These are phyloP conservation scores for Asteroscopus sphinx DNA, from an alignment of 2,888 invertebrate species.

Conservation along the genomic window DNA sequence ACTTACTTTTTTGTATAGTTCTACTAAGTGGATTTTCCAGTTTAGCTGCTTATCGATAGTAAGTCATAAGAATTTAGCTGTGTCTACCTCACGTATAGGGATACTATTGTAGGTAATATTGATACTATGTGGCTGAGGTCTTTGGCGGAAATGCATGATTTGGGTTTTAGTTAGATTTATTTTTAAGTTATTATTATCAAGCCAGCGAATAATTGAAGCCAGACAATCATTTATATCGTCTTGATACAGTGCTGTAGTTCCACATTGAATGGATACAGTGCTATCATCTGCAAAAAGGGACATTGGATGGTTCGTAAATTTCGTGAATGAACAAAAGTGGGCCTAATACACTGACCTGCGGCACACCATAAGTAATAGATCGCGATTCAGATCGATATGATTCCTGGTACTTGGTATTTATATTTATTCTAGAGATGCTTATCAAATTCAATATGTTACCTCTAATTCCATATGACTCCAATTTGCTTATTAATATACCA, in stretches of 20 bases:
- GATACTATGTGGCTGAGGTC: conserved; percentile 4
- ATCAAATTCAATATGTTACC: too few species aligned
- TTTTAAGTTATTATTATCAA: conserved; percentile 6
- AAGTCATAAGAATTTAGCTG: too few species aligned
- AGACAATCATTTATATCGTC: conserved; percentile 15
- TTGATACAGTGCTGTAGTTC: conserved; percentile 15
- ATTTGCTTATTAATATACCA: conserved; percentile 1
- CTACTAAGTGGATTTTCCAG: conserved; percentile 10
- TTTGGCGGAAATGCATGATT: conserved; percentile 14
- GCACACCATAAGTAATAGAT: conserved; percentile 4
- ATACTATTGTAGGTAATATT: conserved; percentile 4
- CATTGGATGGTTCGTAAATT: conserved; percentile 10
- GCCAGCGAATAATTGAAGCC: conserved; percentile 8
- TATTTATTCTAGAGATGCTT: conserved; percentile 10
- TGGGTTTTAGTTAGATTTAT: conserved; percentile 8
- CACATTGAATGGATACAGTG: conserved; percentile 12
- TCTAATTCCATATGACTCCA: conserved; percentile 1
- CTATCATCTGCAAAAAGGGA: conserved; percentile 12
- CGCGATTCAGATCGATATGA: conserved; percentile 7
- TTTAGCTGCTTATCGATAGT: too few species aligned
- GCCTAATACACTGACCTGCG: conserved; percentile 11
- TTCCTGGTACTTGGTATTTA: conserved; percentile 5
- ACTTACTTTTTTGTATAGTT: conserved; percentile 12
- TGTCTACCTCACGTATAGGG: too few species aligned
- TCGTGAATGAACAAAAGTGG: neutral